These are phyloP conservation scores for Tricholaema leucomelas DNA, from an alignment of 2,113 vertebrate species.

Conservation along the genomic window DNA sequence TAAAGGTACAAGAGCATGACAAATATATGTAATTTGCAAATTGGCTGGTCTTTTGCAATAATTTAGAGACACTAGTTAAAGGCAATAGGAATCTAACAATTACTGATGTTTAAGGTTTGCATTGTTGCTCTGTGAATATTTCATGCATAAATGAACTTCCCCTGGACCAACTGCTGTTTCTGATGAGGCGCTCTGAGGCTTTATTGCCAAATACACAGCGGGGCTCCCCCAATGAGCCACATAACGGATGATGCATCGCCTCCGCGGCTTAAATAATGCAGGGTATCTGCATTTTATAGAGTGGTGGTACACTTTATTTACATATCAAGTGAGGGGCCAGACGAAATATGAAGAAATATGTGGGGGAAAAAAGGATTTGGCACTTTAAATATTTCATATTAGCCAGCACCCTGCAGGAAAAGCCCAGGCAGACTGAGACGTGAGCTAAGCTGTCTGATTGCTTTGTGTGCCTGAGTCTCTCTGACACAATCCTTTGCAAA, in stretches of 20 bases:
- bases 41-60: slow-evolving; percentile 84
- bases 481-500: neutral
- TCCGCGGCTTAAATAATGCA: slow-evolving; percentile 83
- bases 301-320: slow-evolving; percentile 82
- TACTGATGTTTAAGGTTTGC: slow-evolving; percentile 86
- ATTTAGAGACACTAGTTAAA: slow-evolving; percentile 84
- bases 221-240: slow-evolving; percentile 84
- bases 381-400: slow-evolving; percentile 79
- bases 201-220: slow-evolving; percentile 86
- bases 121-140: slow-evolving; percentile 87
- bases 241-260: slow-evolving; percentile 83
- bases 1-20: slow-evolving; percentile 84
- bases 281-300: slow-evolving; percentile 67
- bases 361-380: slow-evolving; percentile 54
- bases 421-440: neutral
- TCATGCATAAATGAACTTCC: slow-evolving; percentile 88
- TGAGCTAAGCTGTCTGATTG: neutral
- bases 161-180: slow-evolving; percentile 86
- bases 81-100: slow-evolving; percentile 85
- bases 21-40: slow-evolving; percentile 86
- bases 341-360: slow-evolving; percentile 78
- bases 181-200: slow-evolving; percentile 86
- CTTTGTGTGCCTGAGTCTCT: neutral
- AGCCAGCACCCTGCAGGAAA: slow-evolving; percentile 49
- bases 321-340: slow-evolving; percentile 82